A percentile compares a stretch with the other conserved stretches of the same genome.
phyloP scores from a whole-genome alignment of 2,797 vertebrate species.

The Myotis myotis region DNA sequence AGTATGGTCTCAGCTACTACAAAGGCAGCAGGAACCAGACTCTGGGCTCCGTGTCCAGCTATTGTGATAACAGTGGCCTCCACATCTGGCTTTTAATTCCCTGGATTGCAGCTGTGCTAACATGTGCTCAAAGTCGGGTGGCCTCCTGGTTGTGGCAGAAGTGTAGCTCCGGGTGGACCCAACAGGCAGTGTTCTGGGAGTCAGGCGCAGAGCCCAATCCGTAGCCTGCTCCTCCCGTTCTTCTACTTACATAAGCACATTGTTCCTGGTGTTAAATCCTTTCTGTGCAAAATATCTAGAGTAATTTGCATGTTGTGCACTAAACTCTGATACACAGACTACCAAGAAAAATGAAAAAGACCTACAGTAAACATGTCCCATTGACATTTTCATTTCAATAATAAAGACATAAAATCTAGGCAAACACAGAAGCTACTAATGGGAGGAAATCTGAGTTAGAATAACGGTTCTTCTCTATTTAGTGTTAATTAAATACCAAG shows the following conservation, averaged over 20 bases:
- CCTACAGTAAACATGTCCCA: not conserved
- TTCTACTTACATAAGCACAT: not conserved
- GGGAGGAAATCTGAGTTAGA: not conserved
- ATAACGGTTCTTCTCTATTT: not conserved
- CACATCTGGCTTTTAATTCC: not conserved
- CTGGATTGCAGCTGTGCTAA: not conserved
- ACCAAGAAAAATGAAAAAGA: not conserved
- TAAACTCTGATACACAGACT: not conserved
- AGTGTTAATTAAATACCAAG: not conserved
- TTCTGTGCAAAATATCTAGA: not conserved
- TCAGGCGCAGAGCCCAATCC: not conserved
- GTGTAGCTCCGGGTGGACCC: no score
- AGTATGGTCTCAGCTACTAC: not conserved
- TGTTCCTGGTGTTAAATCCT: not conserved
- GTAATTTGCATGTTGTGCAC: not conserved
- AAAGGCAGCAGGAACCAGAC: not conserved
- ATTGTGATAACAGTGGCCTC: not conserved
- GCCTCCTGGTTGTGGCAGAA: not conserved
- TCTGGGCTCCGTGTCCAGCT: not conserved
- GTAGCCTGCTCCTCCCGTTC: not conserved
- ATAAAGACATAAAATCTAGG: not conserved
- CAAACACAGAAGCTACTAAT: conserved; percentile 7
- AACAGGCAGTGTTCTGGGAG: not conserved
- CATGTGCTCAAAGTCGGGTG: not conserved
- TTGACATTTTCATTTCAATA: conserved; percentile 3